Evolutionary conservation across 2,888 invertebrate genomes (phyloP), one percentile per base, ranked within the genome.

Genomic region (Cataglyphis albicans): DNA sequence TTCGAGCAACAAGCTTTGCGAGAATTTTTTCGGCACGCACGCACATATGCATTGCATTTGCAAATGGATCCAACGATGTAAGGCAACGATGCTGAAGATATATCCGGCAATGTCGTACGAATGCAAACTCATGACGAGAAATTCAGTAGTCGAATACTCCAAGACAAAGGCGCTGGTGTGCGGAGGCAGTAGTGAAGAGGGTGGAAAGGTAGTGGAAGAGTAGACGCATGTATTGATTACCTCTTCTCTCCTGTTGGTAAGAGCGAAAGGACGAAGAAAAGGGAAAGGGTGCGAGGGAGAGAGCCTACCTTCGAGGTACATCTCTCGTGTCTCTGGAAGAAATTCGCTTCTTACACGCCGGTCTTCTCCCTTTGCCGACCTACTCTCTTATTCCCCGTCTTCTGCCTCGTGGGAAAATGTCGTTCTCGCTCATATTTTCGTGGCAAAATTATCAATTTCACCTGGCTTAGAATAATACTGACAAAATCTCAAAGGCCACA

Each of bases 141-240:
- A 41, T 70, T 55, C 52, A 44, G 32, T 67, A 52, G 29, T 75
- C 41, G 55, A 32, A 18, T 70, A 44, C 18, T 59, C 21, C 59
- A 59, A 70, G 64, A 70, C 44, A 41, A 81, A 35, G 57, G 32
- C 25, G 64, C 76, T 64, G 70, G 87, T 85, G 84, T 84, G 84
- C 72, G 76, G 84, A 82, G 81, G 83, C 75, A 83, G 83, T 81
- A 72, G 76, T 52, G 80, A 81, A 64, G 59, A 74, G 81, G 82
- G 84, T 84, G 86, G 87, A 87, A 90, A 91, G 89, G 86, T 89
- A 88, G 87, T 86, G 89, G 85, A 89, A 90, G 87, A 88, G 90
- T 89, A 90, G 91, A 91, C 90, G 91, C 90, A 88, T 91, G 91
- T 92, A 92, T 92, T 90, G 92, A 92, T 92, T 91, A 90, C 91